Percentiles rank a stretch among this genome's conserved stretches.
phyloP scores from a whole-genome alignment of 2,797 vertebrate genomes.

The Ceryle rudis region DNA sequence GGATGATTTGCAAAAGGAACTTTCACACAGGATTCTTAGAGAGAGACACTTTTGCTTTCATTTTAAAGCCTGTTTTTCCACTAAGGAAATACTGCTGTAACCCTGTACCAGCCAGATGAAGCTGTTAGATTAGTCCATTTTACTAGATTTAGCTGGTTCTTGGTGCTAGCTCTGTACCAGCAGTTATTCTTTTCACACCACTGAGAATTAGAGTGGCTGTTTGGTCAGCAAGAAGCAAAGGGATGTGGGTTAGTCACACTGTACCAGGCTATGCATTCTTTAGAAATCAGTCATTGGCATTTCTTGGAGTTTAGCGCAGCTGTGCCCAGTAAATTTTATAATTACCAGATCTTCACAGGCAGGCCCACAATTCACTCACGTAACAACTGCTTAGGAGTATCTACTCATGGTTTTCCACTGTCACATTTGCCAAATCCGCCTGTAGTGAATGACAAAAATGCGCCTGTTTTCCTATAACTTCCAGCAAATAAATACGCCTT shows the following conservation, averaged over 20 bases:
- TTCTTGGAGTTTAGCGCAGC: slow-evolving; percentile 30
- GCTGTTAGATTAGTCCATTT: neutral
- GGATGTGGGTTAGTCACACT: neutral
- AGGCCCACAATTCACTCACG: neutral
- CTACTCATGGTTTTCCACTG: neutral
- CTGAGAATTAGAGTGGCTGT: neutral
- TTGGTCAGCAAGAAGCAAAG: neutral
- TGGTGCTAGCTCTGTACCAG: neutral
- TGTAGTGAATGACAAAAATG: neutral
- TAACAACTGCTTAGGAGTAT: neutral
- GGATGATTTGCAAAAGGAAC: neutral
- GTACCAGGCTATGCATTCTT: accelerated
- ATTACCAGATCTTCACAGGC: neutral
- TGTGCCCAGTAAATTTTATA: slow-evolving; percentile 1
- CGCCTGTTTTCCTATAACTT: neutral
- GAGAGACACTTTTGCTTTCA: neutral
- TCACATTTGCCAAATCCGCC: neutral
- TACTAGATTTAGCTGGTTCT: neutral
- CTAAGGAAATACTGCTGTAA: neutral
- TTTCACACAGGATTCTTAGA: neutral
- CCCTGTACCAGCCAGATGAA: neutral
- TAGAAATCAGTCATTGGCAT: slow-evolving; percentile 1
- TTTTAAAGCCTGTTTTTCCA: neutral
- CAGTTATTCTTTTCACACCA: neutral
- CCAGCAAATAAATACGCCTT: neutral